phyloP scores from a whole-genome alignment of 2,888 invertebrate species.

The Lissonota sp. region DNA sequence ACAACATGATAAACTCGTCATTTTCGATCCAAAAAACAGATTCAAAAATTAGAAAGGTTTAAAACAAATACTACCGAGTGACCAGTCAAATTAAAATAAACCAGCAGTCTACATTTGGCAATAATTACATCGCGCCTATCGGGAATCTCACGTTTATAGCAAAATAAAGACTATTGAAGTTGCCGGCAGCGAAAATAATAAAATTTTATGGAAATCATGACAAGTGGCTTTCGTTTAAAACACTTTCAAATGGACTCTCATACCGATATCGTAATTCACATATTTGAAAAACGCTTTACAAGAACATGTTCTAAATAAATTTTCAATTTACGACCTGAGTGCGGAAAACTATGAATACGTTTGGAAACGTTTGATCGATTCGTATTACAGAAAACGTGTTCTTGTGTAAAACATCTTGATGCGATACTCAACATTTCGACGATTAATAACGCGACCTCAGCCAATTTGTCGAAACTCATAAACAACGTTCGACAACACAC shows the following conservation, averaged over 20 bases:
- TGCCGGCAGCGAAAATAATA: slow-evolving; percentile 43
- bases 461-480: slow-evolving; percentile 30
- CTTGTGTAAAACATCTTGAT: too few species aligned
- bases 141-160: too few species aligned
- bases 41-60: neutral
- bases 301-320: slow-evolving; percentile 32
- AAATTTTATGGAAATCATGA: slow-evolving; percentile 59
- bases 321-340: slow-evolving; percentile 51
- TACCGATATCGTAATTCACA: too few species aligned
- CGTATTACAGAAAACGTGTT: slow-evolving; percentile 61
- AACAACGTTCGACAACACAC: too few species aligned
- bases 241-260: too few species aligned
- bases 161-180: slow-evolving; percentile 15
- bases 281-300: slow-evolving; percentile 32
- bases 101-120: too few species aligned
- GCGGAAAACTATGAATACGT: slow-evolving; percentile 56
- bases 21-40: slow-evolving; percentile 12
- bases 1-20: slow-evolving; percentile 15
- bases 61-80: too few species aligned
- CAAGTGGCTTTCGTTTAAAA: too few species aligned
- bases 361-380: slow-evolving; percentile 42
- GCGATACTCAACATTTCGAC: slow-evolving; percentile 50
- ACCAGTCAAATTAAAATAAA: too few species aligned
- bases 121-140: too few species aligned
- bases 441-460: slow-evolving; percentile 13